These are phyloP conservation scores for Hypolimnas misippus DNA, from an alignment of 2,888 invertebrate genomes.

Conservation along the genomic window DNA sequence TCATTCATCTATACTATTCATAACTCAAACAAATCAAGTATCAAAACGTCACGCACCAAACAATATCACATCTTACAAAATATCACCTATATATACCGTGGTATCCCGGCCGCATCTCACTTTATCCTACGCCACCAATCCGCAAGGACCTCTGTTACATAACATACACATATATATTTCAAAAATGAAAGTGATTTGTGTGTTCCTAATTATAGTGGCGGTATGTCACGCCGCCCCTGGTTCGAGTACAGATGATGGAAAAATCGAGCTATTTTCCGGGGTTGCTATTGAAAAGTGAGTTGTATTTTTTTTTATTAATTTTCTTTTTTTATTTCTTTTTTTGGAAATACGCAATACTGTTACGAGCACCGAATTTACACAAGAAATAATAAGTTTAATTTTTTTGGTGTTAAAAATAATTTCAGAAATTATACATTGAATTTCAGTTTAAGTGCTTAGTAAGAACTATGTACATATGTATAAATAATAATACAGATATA, in stretches of 20 bases:
- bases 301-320: conserved; percentile 13
- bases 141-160: conserved; percentile 51
- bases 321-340: no score
- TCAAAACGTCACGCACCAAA: conserved; percentile 51
- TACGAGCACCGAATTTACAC: no score
- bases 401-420: no score
- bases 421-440: no score
- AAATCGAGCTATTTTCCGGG: conserved; percentile 72
- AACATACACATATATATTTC: neutral
- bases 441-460: no score
- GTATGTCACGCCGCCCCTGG: conserved; percentile 71
- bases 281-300: conserved; percentile 73
- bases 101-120: conserved; percentile 49
- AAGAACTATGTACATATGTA: no score
- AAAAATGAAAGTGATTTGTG: conserved; percentile 71
- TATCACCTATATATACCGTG: conserved; percentile 46
- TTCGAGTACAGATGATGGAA: conserved; percentile 54
- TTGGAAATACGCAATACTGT: no score
- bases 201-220: conserved; percentile 60
- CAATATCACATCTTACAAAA: conserved; percentile 39
- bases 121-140: conserved; percentile 61
- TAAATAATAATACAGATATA: no score
- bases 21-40: conserved; percentile 48
- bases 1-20: neutral
- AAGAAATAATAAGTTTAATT: no score